phyloP scores from a whole-genome alignment of 2,888 invertebrate species.

The Listrodromus nycthemerus region DNA sequence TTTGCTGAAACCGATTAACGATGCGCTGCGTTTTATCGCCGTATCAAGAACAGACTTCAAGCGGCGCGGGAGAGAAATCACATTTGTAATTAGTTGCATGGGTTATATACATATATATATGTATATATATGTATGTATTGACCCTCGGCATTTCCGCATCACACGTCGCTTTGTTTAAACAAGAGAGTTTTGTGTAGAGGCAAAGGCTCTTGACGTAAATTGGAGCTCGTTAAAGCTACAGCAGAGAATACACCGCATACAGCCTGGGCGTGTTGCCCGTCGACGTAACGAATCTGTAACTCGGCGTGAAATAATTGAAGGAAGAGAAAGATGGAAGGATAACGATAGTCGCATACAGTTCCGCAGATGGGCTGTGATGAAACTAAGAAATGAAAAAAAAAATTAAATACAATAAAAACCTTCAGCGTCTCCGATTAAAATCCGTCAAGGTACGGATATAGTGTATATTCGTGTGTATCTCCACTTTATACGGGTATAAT shows the following conservation, averaged over 20 bases:
- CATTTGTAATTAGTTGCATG: not conserved
- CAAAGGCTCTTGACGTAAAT: conserved; percentile 59
- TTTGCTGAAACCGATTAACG: conserved; percentile 44
- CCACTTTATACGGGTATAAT: conserved; percentile 25
- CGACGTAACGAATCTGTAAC: conserved; percentile 66
- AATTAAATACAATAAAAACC: not conserved
- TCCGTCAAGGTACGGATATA: conserved; percentile 37
- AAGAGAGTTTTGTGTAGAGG: conserved; percentile 45
- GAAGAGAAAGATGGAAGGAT: conserved; percentile 55
- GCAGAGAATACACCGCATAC: conserved; percentile 53
- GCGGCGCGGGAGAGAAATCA: conserved; percentile 3
- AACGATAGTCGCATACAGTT: conserved; percentile 20
- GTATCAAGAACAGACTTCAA: conserved; percentile 32
- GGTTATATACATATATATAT: not conserved
- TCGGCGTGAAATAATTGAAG: conserved; percentile 64
- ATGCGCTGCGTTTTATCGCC: conserved; percentile 31
- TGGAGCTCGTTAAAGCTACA: conserved; percentile 65
- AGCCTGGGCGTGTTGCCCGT: conserved; percentile 62
- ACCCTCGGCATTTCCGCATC: conserved; percentile 20
- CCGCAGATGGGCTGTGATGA: conserved; percentile 52
- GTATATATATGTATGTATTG: conserved; percentile 1
- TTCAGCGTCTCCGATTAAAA: conserved; percentile 57
- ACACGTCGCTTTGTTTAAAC: conserved; percentile 44
- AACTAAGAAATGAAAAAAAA: conserved; percentile 57
- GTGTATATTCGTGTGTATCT: conserved; percentile 1